Percentiles rank a stretch among this genome's conserved stretches.
Conservation (phyloP, 1,140 invertebrate species). For the Drosophila malerkotliana region DNA sequence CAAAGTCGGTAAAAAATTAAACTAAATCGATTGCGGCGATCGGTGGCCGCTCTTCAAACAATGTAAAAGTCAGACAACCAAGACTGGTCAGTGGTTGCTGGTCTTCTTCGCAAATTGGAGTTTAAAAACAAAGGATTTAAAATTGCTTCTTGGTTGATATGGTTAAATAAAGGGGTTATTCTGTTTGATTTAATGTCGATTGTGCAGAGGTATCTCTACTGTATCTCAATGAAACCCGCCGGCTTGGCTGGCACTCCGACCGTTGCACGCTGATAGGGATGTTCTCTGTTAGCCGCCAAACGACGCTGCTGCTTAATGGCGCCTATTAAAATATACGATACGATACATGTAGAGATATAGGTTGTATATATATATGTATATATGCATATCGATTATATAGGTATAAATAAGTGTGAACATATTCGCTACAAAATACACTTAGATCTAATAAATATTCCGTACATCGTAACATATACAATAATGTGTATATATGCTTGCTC, state of each 20-base stretch:
- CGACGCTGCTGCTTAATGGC: constrained; percentile 86
- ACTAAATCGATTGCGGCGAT: constrained; percentile 27
- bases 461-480: constrained; percentile 46
- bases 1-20: constrained; percentile 43
- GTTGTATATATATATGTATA: constrained; percentile 41
- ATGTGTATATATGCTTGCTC: constrained; percentile 32
- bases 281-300: constrained; percentile 92
- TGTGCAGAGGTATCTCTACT: constrained; percentile 53
- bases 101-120: not conserved
- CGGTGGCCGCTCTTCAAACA: not conserved
- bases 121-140: constrained; percentile 6
- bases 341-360: constrained; percentile 76
- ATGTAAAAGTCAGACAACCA: constrained; percentile 1
- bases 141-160: constrained; percentile 9
- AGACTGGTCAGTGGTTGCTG: not conserved
- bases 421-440: constrained; percentile 35
- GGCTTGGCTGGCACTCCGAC: constrained; percentile 89
- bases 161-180: constrained; percentile 11
- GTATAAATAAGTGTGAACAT: constrained; percentile 46
- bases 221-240: constrained; percentile 83
- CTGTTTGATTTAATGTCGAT: constrained; percentile 5
- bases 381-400: constrained; percentile 44
- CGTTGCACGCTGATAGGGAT: constrained; percentile 96
- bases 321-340: constrained; percentile 85
- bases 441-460: constrained; percentile 53